Base-by-base conservation (phyloP, 2,113 vertebrate species). In the Muntiacus reevesi region DNA sequence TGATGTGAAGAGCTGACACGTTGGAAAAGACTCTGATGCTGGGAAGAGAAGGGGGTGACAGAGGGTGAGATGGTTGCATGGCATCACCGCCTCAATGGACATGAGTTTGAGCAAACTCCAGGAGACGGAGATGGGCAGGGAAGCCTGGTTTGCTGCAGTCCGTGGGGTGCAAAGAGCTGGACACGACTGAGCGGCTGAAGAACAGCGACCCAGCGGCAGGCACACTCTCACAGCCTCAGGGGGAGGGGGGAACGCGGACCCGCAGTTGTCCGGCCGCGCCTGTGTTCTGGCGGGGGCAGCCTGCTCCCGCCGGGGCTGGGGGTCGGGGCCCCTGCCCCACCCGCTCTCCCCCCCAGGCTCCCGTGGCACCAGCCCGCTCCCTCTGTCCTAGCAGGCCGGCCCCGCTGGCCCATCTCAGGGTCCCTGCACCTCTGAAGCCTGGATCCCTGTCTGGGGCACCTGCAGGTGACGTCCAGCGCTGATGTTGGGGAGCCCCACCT, bases 291-390 rank as follows among this genome's bases (percentile, higher is more conserved):
- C 2, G 4, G 14, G 55, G 54, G 1, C 57, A 19, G 25, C 36
- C 17, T 6, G 15, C 33, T 87, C 25, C 16, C 1, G 0, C 10
- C 0, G 12, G 40, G 15, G 12, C 13, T 11, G 4, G 0, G 3
- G 15, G 28, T 8, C 0, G 2, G 50, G 59, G 14, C 1, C 40
- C 40, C 40, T 21, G 25, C 23, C 14, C 7, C 1, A 0, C 3
- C 27, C 4, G 7, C 43, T 67, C 6, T 28, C 45, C 30, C 19
- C 30, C 1, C 27, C 30, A 3, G 87, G 9, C 27, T 1, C 50
- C 7, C 0, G 6, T 52, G 17, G 11, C 3, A 3, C 25, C 25
- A 10, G 4, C 33, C 2, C 0, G 6, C 15, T 5, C 27, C 7
- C 21, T 60, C 74, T 0, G 23, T 10, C 47, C 30, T 54, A 1